Base-by-base conservation (phyloP, 2,113 vertebrate species). In the Petrocephalus microphthalmus region DNA sequence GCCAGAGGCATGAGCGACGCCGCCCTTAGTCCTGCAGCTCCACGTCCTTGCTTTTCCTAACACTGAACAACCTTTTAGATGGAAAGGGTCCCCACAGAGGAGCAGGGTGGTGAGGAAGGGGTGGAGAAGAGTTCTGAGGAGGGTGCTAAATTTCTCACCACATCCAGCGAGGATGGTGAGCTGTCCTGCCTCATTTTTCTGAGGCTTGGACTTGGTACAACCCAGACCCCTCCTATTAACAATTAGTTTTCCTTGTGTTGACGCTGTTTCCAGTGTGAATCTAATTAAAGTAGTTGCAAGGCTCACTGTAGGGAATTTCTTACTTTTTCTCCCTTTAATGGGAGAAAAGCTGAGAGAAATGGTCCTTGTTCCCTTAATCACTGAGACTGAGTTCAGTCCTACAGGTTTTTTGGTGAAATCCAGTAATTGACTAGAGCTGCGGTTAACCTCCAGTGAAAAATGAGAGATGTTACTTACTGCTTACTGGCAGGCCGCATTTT, bases 61-160 rank as follows among this genome's bases (percentile, higher is more conserved):
- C 29, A 6, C 81, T n/a, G 45, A 45, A 2, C 81, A 45, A 10
- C 81, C 45, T 19, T 83, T 83, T 47, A 98, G 29, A 95, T 92
- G 37, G 97, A 99, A 91, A 96, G 93, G 91, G 91, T 89, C 0
- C 94, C 96, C 2, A 96, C 96, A 82, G 97, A 98, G 89, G 97
- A 97, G 5, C 95, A 94, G 15, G 94, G 7, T 0, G 95, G 95
- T 53, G 96, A 96, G 57, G 98, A 97, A 89, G 94, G 94, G 85
- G 92, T 92, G n/a, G 97, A 98, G 89, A 96, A 92, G 88, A 96
- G 82, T 67, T 91, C 93, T 0, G 96, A 98, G 89, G 97, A 99
- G 90, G 97, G 96, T 51, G 96, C 96, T 0, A 97, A 97, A 87
- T 99, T 99, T 93, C 95, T 99, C 88, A 95, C 95, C 90, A 96